These are phyloP conservation scores for Lipotes vexillifer DNA, from an alignment of 2,113 vertebrate genomes.

Conservation along the genomic window DNA sequence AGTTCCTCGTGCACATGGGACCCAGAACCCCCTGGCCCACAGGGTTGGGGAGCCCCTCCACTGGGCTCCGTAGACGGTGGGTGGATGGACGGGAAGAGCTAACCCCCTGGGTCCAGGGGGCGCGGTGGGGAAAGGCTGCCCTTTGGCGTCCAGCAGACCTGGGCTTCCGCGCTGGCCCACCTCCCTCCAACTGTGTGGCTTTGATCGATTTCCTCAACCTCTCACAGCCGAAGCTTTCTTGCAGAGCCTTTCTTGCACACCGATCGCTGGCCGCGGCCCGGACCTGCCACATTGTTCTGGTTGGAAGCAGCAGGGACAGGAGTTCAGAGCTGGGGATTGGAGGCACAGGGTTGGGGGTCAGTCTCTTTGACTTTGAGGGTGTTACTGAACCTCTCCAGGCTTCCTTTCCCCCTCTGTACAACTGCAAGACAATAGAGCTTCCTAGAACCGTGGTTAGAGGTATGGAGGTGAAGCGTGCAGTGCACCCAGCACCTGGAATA, in stretches of 20 bases:
- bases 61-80: accelerated
- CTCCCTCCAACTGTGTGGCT: background rate
- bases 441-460: background rate
- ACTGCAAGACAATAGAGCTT: accelerated
- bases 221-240: accelerated
- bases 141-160: background rate
- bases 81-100: background rate
- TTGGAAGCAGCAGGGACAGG: background rate
- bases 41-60: accelerated
- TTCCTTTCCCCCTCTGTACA: background rate
- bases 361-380: background rate
- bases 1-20: accelerated
- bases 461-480: accelerated
- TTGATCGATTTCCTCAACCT: background rate
- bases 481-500: accelerated
- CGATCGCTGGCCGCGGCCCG: accelerated
- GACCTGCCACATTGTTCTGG: background rate
- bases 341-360: background rate
- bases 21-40: accelerated
- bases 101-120: too few relatives aligned
- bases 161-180: background rate
- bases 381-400: accelerated
- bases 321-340: too few relatives aligned
- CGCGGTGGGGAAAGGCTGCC: accelerated
- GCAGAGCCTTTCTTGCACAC: background rate